Percentiles rank a stretch among this genome's conserved stretches.
Evolutionary conservation across 1,140 invertebrate genomes (phyloP).

Genomic region (Lordiphosa clarofinis): DNA sequence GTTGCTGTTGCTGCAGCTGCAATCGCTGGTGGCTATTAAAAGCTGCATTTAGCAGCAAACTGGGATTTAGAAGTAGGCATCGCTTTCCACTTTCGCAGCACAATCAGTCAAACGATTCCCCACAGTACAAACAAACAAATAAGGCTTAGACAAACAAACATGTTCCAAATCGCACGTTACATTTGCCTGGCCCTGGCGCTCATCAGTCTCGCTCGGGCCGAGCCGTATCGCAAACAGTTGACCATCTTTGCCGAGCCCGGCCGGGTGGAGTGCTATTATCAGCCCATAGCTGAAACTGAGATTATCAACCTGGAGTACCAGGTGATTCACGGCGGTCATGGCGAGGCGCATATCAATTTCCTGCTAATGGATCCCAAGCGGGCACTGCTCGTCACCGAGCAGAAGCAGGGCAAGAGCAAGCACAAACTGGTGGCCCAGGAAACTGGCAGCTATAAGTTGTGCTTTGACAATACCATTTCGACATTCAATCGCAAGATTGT

Average conservation of each 20-base stretch:
- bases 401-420: slow-evolving; percentile 83
- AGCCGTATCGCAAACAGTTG: slow-evolving; percentile 82
- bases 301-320: slow-evolving; percentile 86
- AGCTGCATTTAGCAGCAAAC: slow-evolving; percentile 41
- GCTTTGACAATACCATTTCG: slow-evolving; percentile 91
- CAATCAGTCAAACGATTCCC: slow-evolving; percentile 20
- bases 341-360: slow-evolving; percentile 89
- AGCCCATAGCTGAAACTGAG: slow-evolving; percentile 82
- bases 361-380: slow-evolving; percentile 83
- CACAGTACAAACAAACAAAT: slow-evolving; percentile 5
- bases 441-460: slow-evolving; percentile 87
- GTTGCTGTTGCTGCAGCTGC: slow-evolving; percentile 19
- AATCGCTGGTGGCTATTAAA: slow-evolving; percentile 46
- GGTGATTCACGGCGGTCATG: slow-evolving; percentile 87
- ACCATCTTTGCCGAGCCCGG: slow-evolving; percentile 85
- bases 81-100: neutral
- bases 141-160: slow-evolving; percentile 24
- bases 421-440: slow-evolving; percentile 81
- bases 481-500: slow-evolving; percentile 87
- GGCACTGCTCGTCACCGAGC: slow-evolving; percentile 82
- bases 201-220: slow-evolving; percentile 6
- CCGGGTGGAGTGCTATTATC: slow-evolving; percentile 85
- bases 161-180: slow-evolving; percentile 36
- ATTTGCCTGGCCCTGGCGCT: slow-evolving; percentile 1
- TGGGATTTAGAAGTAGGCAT: slow-evolving; percentile 4